Evolutionary conservation across 2,888 invertebrate species (phyloP), one percentile per base, ranked within the genome.

Genomic region (Caenorhabditis virilis): DNA sequence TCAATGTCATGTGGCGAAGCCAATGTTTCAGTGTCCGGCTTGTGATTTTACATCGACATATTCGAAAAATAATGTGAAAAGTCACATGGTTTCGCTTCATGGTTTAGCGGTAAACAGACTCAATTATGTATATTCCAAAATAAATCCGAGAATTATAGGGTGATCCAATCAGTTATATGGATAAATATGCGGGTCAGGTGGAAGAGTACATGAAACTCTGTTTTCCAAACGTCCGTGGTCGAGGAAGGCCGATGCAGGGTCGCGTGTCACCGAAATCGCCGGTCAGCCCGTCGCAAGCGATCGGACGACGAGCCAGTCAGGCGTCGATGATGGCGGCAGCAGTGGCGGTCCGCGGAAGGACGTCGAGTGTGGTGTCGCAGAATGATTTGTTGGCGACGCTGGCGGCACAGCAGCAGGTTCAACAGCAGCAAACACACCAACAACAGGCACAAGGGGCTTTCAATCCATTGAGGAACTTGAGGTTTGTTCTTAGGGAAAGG

Each of bases 161-260:
- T 23, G 82, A 82, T 49, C 82, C 82, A 6, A 80, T 82, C 62
- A 75, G 74, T 26, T 79, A 78, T 67, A 82, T 82, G 82, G 82
- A 82, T 45, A 71, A 79, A 41, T 82, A 82, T 60, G 80, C 82
- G 7, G 70, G 70, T n/a, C 82, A 82, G 49, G 82, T 82, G 18
- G 82, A 82, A 54, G 82, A 82, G 41, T 82, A 74, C 69, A 82
- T 82, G 82, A 82, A 82, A 60, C 65, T 78, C 55, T 82, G 82
- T 63, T 82, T 82, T 50, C 82, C 82, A 1, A 78, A 82, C 52
- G 82, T 82, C 5, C 66, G 82, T 2, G 82, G 82, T 43, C 59
- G 82, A 20, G 82, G 82, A 1, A 74, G 82, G 13, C 81, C 81
- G 26, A 76, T 81, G 65, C 81, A 82, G 38, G 79, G 79, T 22